A percentile compares a stretch with the other conserved stretches of the same genome.
Evolutionary conservation across 2,113 vertebrate genomes (phyloP).

Genomic region (Amphiprion ocellaris): DNA sequence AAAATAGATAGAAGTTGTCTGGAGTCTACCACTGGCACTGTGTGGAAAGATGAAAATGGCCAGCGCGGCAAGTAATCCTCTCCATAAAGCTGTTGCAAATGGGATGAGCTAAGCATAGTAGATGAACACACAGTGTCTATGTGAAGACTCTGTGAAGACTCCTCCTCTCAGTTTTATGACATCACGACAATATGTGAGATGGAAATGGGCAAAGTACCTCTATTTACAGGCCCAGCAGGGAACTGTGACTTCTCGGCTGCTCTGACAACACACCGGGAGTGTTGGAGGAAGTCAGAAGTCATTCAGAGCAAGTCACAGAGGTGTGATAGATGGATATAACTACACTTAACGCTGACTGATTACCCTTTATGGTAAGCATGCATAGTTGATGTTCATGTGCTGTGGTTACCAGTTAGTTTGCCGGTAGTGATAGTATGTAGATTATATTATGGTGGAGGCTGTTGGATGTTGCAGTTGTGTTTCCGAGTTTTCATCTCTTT

Average conservation of each 20-base stretch:
- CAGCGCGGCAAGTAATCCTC: slow-evolving; percentile 68
- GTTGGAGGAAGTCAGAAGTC: slow-evolving; percentile 31
- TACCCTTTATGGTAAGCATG: slow-evolving; percentile 53
- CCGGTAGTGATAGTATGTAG: not conserved
- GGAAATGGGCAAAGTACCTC: slow-evolving; percentile 38
- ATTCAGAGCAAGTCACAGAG: not conserved
- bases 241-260: slow-evolving; percentile 21
- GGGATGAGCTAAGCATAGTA: slow-evolving; percentile 66
- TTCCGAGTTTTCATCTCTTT: not conserved
- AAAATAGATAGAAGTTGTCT: not conserved
- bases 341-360: not conserved
- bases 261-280: slow-evolving; percentile 17
- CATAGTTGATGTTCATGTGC: not conserved
- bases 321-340: slow-evolving; percentile 10
- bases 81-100: slow-evolving; percentile 71
- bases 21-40: not conserved
- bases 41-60: slow-evolving; percentile 49
- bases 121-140: slow-evolving; percentile 39
- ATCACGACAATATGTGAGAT: slow-evolving; percentile 35
- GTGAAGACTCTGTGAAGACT: slow-evolving; percentile 57
- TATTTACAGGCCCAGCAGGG: slow-evolving; percentile 26
- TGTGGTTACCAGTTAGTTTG: slow-evolving; percentile 1
- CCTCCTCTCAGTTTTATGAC: slow-evolving; percentile 62
- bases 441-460: not conserved
- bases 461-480: not conserved